Percentiles rank a stretch among this genome's conserved stretches.
phyloP scores from a whole-genome alignment of 2,888 invertebrate genomes.

The Drosophila cognata region DNA sequence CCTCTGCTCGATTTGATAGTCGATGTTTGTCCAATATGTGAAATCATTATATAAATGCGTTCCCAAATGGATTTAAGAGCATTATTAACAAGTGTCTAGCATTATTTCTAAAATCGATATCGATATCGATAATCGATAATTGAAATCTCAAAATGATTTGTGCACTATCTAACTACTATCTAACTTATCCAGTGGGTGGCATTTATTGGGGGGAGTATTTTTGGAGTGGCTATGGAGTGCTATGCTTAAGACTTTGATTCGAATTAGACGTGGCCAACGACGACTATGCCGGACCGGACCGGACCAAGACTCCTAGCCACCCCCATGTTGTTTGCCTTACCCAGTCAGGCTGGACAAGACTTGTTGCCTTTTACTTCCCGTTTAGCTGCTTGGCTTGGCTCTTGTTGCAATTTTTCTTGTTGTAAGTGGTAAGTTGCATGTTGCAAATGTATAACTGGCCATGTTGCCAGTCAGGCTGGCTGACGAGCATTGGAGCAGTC shows the following conservation, averaged over 20 bases:
- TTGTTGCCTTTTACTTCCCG: conserved; percentile 57
- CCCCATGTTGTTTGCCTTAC: conserved; percentile 21
- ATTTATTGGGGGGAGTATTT: background rate
- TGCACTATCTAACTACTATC: background rate
- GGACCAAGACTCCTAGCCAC: conserved; percentile 36
- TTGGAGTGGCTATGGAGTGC: background rate
- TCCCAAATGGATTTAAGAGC: no score
- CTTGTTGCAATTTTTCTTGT: conserved; percentile 23
- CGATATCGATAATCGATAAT: background rate
- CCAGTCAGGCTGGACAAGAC: conserved; percentile 26
- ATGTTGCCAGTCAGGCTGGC: conserved; percentile 25
- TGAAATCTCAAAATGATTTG: background rate
- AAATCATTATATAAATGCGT: no score
- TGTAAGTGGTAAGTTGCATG: conserved; percentile 25
- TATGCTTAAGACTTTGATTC: conserved; percentile 18
- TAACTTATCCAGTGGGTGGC: background rate
- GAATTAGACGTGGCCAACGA: conserved; percentile 22
- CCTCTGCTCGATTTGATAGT: no score
- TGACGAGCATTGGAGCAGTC: conserved; percentile 28
- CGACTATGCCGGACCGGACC: background rate
- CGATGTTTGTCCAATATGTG: no score
- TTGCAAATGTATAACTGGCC: conserved; percentile 49
- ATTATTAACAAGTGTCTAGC: no score
- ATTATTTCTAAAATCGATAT: background rate
- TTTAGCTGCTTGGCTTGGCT: conserved; percentile 14